Evolutionary conservation across 2,113 vertebrate genomes (phyloP).

Genomic region (Chinchilla lanigera): DNA sequence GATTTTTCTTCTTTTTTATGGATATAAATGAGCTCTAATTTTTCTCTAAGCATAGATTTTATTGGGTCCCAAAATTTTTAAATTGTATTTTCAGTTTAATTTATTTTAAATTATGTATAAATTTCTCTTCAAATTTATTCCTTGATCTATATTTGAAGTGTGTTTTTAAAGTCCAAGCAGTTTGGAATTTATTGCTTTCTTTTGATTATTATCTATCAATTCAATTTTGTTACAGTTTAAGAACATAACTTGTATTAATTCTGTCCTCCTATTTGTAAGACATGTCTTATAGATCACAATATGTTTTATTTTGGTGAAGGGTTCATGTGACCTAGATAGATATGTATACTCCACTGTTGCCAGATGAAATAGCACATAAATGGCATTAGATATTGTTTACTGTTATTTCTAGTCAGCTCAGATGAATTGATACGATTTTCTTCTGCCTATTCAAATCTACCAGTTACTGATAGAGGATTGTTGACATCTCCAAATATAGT

Average conservation of each 20-base stretch:
- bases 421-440: neutral
- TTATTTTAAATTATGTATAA: neutral
- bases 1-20: neutral
- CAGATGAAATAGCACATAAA: neutral
- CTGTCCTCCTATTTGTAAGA: neutral
- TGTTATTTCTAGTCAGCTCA: neutral
- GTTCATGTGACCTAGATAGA: neutral
- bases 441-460: neutral
- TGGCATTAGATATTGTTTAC: neutral
- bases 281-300: neutral
- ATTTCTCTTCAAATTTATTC: neutral
- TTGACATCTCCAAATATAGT: neutral
- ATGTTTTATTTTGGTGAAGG: neutral
- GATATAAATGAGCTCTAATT: too few species aligned
- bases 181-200: neutral
- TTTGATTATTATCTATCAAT: neutral
- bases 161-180: neutral
- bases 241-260: neutral
- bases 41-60: neutral
- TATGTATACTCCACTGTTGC: neutral
- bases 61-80: neutral
- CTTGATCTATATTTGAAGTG: neutral
- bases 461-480: neutral
- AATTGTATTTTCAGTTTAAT: neutral
- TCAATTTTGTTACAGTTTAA: neutral